A percentile compares a stretch with the other conserved stretches of the same genome.
Conservation (phyloP, 2,797 vertebrate genomes). For the Xiphophorus birchmanni region DNA sequence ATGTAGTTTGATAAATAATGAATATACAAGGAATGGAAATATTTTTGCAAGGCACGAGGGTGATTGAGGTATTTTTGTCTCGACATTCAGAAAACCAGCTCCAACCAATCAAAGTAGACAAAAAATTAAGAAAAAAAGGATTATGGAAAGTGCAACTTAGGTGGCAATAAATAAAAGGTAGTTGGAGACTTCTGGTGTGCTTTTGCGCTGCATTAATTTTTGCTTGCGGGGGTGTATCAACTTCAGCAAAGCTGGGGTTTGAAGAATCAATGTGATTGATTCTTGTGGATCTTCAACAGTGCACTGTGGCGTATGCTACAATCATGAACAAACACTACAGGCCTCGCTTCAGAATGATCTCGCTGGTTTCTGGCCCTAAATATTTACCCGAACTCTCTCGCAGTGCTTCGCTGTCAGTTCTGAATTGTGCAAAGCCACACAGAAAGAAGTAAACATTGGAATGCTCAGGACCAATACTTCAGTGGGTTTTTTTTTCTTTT, state of each 20-base stretch:
- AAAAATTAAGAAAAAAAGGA: background rate
- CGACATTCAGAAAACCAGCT: background rate
- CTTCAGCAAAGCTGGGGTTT: background rate
- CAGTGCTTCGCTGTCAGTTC: background rate
- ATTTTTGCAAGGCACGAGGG: background rate
- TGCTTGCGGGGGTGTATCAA: background rate
- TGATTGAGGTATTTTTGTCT: background rate
- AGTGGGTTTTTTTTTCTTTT: slow-evolving; percentile 11
- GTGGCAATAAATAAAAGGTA: background rate
- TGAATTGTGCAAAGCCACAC: slow-evolving; percentile 26
- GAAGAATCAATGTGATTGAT: background rate
- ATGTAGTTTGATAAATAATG: background rate
- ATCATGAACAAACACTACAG: background rate
- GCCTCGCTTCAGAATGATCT: background rate
- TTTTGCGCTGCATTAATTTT: background rate
- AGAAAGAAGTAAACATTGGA: slow-evolving; percentile 37
- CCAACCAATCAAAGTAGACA: background rate
- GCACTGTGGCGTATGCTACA: background rate
- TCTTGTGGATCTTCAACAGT: background rate
- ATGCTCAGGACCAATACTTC: slow-evolving; percentile 33
- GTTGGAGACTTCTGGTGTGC: background rate
- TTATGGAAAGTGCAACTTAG: background rate
- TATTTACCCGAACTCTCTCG: background rate
- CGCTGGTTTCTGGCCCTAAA: background rate
- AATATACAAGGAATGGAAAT: background rate